phyloP scores from a whole-genome alignment of 1,140 invertebrate species.

The Drosophila quadrilineata region DNA sequence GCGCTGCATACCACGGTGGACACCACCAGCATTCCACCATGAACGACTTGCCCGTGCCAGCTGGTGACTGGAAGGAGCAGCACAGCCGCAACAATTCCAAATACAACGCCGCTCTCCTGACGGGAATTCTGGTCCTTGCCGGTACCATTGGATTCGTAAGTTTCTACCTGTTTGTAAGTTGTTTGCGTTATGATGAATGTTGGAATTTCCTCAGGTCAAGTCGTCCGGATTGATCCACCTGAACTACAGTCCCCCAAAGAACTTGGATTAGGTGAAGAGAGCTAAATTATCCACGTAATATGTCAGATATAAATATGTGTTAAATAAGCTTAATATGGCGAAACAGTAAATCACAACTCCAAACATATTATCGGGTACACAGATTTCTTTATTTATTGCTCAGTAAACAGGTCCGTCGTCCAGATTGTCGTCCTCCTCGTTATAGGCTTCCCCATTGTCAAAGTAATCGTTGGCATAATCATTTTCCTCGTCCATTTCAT shows the following conservation, averaged over 20 bases:
- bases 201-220: conserved; percentile 81
- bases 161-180: conserved; percentile 41
- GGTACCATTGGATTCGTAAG: conserved; percentile 85
- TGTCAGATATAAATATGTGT: conserved; percentile 59
- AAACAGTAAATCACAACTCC: conserved; percentile 65
- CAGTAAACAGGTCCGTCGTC: conserved; percentile 89
- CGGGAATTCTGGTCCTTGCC: conserved; percentile 84
- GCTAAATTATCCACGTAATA: conserved; percentile 40
- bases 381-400: conserved; percentile 55
- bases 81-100: conserved; percentile 85
- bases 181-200: no score
- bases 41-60: conserved; percentile 88
- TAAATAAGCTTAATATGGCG: conserved; percentile 75
- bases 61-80: conserved; percentile 87
- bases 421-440: conserved; percentile 92
- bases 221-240: conserved; percentile 83
- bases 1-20: conserved; percentile 71
- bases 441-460: conserved; percentile 92
- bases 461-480: conserved; percentile 92
- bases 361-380: conserved; percentile 10
- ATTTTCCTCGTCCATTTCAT: conserved; percentile 89
- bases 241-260: conserved; percentile 84
- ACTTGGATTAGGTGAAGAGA: conserved; percentile 81
- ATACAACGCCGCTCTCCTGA: conserved; percentile 86
- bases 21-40: conserved; percentile 82